A percentile compares a stretch with the other conserved stretches of the same genome.
These are phyloP conservation scores for Ellobium chinense DNA, from an alignment of 2,888 invertebrate species.

Conservation along the genomic window DNA sequence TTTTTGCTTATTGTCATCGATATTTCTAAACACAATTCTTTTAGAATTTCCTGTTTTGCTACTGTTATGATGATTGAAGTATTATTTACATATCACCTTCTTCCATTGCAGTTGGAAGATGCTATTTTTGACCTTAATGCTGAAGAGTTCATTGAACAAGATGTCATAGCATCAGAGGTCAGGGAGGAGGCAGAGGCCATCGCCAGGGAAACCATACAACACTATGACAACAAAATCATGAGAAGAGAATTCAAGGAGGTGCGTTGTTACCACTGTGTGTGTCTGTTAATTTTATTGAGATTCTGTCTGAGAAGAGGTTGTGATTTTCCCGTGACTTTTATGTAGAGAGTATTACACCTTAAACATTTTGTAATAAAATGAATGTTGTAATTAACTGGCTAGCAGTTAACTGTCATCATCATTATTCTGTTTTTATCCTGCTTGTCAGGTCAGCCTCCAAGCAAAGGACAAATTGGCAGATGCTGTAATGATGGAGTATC, in stretches of 20 bases:
- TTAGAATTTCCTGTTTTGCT: too few relatives aligned
- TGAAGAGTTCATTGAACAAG: slow-evolving; percentile 65
- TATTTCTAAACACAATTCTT: too few relatives aligned
- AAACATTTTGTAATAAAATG: background rate
- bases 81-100: background rate
- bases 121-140: slow-evolving; percentile 61
- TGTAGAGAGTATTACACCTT: too few relatives aligned
- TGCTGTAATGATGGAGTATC: slow-evolving; percentile 64
- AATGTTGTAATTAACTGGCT: background rate
- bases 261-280: too few relatives aligned
- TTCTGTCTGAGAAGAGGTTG: too few relatives aligned
- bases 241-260: slow-evolving; percentile 68
- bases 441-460: slow-evolving; percentile 62
- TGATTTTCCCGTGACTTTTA: too few relatives aligned
- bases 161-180: slow-evolving; percentile 64
- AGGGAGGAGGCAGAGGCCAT: slow-evolving; percentile 64
- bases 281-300: too few relatives aligned
- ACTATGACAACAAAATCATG: slow-evolving; percentile 68
- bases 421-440: too few relatives aligned
- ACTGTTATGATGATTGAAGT: background rate
- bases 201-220: slow-evolving; percentile 65
- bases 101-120: slow-evolving; percentile 61
- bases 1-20: too few relatives aligned
- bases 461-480: slow-evolving; percentile 67
- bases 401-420: background rate